Evolutionary conservation across 2,113 vertebrate species (phyloP).

Genomic region (Tiliqua scincoides): DNA sequence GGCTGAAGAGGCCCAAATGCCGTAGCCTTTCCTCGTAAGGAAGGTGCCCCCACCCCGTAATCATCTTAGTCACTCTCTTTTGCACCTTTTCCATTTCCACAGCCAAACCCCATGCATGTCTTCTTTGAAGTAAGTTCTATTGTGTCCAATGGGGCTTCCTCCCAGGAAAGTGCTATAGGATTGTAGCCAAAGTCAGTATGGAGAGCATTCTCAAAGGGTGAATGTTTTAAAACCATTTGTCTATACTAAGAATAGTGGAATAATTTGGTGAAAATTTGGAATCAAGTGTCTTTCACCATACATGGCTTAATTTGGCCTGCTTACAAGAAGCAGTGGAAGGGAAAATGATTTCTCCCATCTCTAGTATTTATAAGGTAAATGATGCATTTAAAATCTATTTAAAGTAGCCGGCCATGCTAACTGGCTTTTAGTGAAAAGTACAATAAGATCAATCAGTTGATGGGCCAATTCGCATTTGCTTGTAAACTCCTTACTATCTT

Average conservation of each 20-base stretch:
- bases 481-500: neutral
- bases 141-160: too few species aligned
- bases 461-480: neutral
- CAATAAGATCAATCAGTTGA: neutral
- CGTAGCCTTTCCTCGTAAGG: too few species aligned
- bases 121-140: too few species aligned
- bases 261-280: neutral
- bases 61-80: too few species aligned
- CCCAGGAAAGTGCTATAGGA: too few species aligned
- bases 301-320: neutral
- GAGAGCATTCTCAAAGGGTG: neutral
- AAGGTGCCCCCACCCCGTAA: too few species aligned
- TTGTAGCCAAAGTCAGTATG: neutral
- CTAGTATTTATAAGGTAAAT: conserved; percentile 1
- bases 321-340: conserved; percentile 24
- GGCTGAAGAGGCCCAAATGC: too few species aligned
- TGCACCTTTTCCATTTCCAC: too few species aligned
- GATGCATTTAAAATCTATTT: conserved; percentile 17
- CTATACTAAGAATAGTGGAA: neutral
- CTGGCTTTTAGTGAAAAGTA: neutral
- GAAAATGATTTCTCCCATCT: conserved; percentile 22
- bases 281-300: neutral
- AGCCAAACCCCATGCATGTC: too few species aligned
- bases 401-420: neutral
- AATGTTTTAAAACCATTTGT: neutral